Evolutionary conservation across 1,140 invertebrate genomes (phyloP).

Genomic region (Zaprionus ornatus): DNA sequence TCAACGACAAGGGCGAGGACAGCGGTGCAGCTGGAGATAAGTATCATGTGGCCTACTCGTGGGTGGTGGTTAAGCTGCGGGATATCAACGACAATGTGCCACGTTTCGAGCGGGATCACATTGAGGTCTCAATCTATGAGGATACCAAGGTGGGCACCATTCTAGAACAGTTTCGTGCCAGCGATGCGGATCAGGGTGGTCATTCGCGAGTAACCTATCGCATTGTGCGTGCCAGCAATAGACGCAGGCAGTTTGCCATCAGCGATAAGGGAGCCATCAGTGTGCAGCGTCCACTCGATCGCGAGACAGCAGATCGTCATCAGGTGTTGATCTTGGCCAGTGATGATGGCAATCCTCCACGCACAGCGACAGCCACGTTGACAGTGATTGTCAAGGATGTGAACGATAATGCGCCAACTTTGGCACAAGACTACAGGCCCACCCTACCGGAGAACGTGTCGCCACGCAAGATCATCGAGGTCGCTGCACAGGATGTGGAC

Average conservation of each 20-base stretch:
- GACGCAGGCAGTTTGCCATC: conserved; percentile 86
- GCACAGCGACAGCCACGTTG: conserved; percentile 88
- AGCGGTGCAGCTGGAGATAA: conserved; percentile 84
- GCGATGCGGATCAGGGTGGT: conserved; percentile 87
- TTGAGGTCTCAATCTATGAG: conserved; percentile 87
- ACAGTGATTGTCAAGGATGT: conserved; percentile 88
- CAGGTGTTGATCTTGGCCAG: conserved; percentile 87
- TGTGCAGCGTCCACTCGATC: conserved; percentile 86
- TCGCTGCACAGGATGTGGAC: conserved; percentile 88
- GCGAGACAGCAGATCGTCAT: conserved; percentile 86
- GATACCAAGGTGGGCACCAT: conserved; percentile 87
- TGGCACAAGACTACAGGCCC: conserved; percentile 87
- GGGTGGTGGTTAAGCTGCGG: conserved; percentile 86
- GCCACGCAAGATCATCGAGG: conserved; percentile 86
- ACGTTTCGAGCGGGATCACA: conserved; percentile 86
- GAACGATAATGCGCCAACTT: conserved; percentile 87
- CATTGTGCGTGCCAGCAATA: conserved; percentile 87
- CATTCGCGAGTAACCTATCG: conserved; percentile 85
- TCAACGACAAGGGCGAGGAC: conserved; percentile 85
- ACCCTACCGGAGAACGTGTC: conserved; percentile 87
- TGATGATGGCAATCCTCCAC: conserved; percentile 87
- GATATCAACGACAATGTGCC: conserved; percentile 88
- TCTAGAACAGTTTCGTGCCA: conserved; percentile 87
- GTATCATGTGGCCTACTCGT: conserved; percentile 87
- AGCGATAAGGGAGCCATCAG: conserved; percentile 86